Base-by-base conservation (phyloP, 2,797 vertebrate species). In the Micropoecilia bifurca region DNA sequence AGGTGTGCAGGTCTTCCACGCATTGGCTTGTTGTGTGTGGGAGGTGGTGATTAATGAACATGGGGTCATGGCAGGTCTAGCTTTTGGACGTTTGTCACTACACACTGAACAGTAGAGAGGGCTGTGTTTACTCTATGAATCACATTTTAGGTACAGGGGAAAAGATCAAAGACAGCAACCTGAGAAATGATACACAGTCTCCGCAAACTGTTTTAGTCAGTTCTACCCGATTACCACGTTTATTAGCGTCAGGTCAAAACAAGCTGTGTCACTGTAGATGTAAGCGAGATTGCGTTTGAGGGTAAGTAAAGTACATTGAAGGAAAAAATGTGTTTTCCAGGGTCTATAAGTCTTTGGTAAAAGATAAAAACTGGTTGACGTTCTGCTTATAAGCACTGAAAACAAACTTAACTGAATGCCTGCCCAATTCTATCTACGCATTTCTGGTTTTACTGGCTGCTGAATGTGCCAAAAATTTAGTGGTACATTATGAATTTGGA, bases 1-100 rank as follows among this genome's bases (percentile, higher is more conserved):
- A 55, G 76, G 90, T 75, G 46, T 25, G 63, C 48, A n/a, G 72
- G 48, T 69, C n/a, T 59, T 36, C 28, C 43, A 69, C 25, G 41
- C 33, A 7, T 53, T 16, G 41, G 48, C 41, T 33, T 41, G 48
- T n/a, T 41, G 16, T 74, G 48, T 25, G 20, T 41, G 33, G 73
- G 47, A 22, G 36, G 63, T 36, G 46, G 8, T 48, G 45, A 66
- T 14, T 66, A n/a, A 69, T 43, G 63, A 16, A 69, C 7, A 28
- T n/a, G 6, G 33, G 61, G 45, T 50, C 4, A 39, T 18, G 25
- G 30, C 48, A 22, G 45, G 46, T 50, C 53, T 48, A 48, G 47
- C 57, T 30, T 75, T 61, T 28, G 43, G 41, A 46, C 12, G 13
- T 66, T 66, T 66, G n/a, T 63, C 30, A 36, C 59, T 20, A 36